Percentiles rank a stretch among this genome's conserved stretches.
Evolutionary conservation across 2,797 vertebrate genomes (phyloP).

Genomic region (Sebastes paucispinis): DNA sequence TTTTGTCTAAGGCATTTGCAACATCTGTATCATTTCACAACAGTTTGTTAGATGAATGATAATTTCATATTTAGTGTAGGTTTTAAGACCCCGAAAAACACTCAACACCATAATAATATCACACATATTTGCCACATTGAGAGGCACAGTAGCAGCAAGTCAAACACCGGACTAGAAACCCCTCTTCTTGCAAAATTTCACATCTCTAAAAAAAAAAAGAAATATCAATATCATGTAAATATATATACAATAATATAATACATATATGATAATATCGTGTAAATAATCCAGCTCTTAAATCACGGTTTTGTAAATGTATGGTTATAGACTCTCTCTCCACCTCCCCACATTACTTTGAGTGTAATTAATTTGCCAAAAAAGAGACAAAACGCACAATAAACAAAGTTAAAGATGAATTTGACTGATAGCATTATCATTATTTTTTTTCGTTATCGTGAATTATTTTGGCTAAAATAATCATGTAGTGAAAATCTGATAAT

Average conservation of each 20-base stretch:
- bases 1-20: neutral
- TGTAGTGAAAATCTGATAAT: neutral
- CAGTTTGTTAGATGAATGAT: conserved; percentile 10
- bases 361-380: neutral
- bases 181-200: neutral
- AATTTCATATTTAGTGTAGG: neutral
- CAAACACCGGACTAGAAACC: neutral
- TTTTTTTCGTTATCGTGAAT: neutral
- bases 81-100: neutral
- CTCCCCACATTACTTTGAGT: neutral
- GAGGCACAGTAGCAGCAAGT: neutral
- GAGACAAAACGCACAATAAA: neutral
- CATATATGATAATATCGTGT: neutral
- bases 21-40: conserved; percentile 44
- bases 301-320: too few relatives aligned
- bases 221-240: neutral
- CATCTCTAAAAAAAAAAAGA: neutral
- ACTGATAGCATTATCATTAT: neutral
- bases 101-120: neutral
- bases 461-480: neutral
- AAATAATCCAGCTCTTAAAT: neutral
- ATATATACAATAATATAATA: neutral
- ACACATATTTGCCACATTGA: neutral
- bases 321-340: too few relatives aligned
- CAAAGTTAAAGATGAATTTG: too few relatives aligned